Evolutionary conservation across 2,888 invertebrate species (phyloP).

Genomic region (Myopa tessellatipennis): DNA sequence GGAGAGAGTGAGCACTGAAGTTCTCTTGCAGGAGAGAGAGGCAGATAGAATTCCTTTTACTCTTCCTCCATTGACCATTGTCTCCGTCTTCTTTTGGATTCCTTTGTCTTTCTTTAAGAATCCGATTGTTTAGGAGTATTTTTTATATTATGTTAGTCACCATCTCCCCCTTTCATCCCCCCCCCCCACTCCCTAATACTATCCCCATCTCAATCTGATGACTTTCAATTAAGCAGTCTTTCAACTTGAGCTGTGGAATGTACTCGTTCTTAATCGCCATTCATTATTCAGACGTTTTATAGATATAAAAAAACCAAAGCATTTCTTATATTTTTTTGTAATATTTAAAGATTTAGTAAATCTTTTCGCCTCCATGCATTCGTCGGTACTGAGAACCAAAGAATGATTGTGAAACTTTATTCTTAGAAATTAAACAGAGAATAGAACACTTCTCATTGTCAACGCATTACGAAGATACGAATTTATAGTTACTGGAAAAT

Average conservation of each 20-base stretch:
- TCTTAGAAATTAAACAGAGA: background rate
- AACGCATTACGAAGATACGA: background rate
- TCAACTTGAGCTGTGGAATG: too few relatives aligned
- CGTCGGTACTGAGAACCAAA: too few relatives aligned
- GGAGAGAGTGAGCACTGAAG: background rate
- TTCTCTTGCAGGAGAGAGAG: background rate
- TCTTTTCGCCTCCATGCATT: too few relatives aligned
- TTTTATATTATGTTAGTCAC: background rate
- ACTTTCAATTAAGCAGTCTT: too few relatives aligned
- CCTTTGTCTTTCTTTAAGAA: too few relatives aligned
- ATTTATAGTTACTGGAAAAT: background rate
- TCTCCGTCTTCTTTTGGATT: background rate
- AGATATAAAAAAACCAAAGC: background rate
- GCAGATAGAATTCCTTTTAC: background rate
- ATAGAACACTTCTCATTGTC: constrained; percentile 12
- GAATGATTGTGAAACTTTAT: background rate
- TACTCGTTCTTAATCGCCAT: too few relatives aligned
- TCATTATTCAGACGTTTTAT: too few relatives aligned
- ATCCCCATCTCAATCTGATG: too few relatives aligned
- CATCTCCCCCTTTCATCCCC: too few relatives aligned
- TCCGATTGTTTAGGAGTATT: background rate
- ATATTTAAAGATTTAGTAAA: background rate
- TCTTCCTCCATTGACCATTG: background rate
- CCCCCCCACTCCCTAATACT: too few relatives aligned
- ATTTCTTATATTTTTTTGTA: too few relatives aligned